Evolutionary conservation across 2,797 vertebrate species (phyloP).

Genomic region (Taeniopygia guttata): DNA sequence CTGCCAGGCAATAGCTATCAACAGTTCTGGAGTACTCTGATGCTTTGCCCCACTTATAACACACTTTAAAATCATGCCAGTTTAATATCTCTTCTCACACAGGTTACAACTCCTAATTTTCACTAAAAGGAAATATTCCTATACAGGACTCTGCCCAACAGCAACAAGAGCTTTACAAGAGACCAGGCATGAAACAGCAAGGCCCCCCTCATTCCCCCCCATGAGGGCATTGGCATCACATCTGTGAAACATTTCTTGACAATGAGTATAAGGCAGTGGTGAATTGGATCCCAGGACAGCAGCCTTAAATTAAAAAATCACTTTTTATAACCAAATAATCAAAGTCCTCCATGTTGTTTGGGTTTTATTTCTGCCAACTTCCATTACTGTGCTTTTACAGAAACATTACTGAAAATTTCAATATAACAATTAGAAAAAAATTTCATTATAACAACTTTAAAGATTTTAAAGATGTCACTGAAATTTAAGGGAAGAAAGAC

Average conservation of each 20-base stretch:
- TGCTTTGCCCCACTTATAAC: neutral
- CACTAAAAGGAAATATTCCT: neutral
- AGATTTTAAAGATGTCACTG: neutral
- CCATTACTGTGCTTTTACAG: neutral
- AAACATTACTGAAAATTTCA: neutral
- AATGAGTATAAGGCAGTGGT: neutral
- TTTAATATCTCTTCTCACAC: neutral
- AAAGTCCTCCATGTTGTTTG: neutral
- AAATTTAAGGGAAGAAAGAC: neutral
- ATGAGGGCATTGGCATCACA: neutral
- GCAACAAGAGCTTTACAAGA: neutral
- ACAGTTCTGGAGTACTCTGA: neutral
- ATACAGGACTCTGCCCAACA: neutral
- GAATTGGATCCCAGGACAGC: neutral
- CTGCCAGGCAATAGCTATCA: neutral
- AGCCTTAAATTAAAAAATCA: neutral
- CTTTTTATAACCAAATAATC: neutral
- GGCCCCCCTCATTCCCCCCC: rapidly evolving
- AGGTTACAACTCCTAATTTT: neutral
- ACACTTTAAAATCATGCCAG: neutral
- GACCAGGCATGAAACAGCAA: neutral
- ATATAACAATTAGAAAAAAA: neutral
- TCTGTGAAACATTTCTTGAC: neutral
- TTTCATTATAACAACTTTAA: neutral
- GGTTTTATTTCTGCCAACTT: neutral